Evolutionary conservation across 2,888 invertebrate genomes (phyloP), one percentile per base, ranked within the genome.

Genomic region (Lepidochitona cinerea): DNA sequence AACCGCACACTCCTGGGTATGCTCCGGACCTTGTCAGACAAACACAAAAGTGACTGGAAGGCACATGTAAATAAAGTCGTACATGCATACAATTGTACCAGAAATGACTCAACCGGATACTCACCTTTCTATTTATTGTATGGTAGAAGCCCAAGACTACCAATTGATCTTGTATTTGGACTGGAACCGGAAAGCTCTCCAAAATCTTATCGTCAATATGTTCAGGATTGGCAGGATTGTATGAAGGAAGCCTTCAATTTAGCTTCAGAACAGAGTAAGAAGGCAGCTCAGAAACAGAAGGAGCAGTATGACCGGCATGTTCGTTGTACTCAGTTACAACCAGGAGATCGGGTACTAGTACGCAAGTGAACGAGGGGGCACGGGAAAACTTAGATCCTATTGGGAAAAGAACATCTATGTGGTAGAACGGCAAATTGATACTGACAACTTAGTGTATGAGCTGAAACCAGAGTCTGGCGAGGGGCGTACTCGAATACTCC

Each of bases 351-450:
- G 1, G 70, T 70, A 29, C 59, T 70, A 5, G 37, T 70, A 70
- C 37, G 12, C 36, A 18, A 12, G 9, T 23, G 64, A 59, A 37
- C 35, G 70, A 14, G 70, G 54, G n/a, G 70, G 70, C 7, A 32
- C 36, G 26, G 53, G 70, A 18, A 70, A 70, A 29, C 7, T 70
- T 23, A 26, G 70, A n/a, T 70, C 70, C 14, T 32, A 70, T 54
- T 54, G 54, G 70, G 70, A 54, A 37, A n/a, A n/a, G n/a, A n/a
- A n/a, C n/a, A n/a, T n/a, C n/a, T n/a, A n/a, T n/a, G n/a, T n/a
- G n/a, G n/a, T n/a, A n/a, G n/a, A n/a, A n/a, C n/a, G n/a, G n/a
- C n/a, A n/a, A n/a, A n/a, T n/a, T n/a, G n/a, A n/a, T n/a, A n/a
- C n/a, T n/a, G n/a, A n/a, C n/a, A n/a, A n/a, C n/a, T n/a, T n/a